Base-by-base conservation (phyloP, 2,797 vertebrate species). In the Alfaro cultratus region DNA sequence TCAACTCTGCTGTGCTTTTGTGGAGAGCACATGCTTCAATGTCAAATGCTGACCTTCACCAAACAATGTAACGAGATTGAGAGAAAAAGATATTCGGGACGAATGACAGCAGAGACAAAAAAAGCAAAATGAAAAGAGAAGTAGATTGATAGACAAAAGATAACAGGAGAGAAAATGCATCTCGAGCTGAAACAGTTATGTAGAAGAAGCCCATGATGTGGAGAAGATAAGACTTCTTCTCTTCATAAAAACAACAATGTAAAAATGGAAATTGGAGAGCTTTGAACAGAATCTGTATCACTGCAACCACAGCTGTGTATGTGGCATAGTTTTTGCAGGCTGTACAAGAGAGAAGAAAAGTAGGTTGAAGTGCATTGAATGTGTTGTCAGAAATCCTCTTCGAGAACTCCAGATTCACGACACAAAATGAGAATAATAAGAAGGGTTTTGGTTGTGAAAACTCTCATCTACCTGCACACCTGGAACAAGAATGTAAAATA, bases 21-120 rank as follows among this genome's bases (percentile, higher is more conserved):
- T 51, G 34, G 72, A 81, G 51, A 73, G 78, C 82, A 64, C 71
- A 75, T 29, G 77, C 73, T 86, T 82, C 88, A 89, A 71, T 80
- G 80, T 86, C 83, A 79, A 12, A 81, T 67, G 3, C 6, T 83
- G 88, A 85, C 89, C 91, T 91, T 92, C 84, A 73, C 1, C 45
- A 36, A 26, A 83, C 83, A 83, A 81, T 67, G 60, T 16, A 26
- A 46, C 21, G 18, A 79, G 49, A 13, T n/a, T 26, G 5, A 78
- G 67, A 31, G 64, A 77, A 72, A 72, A 64, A 73, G 51, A 68
- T 34, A 36, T 18, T 26, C 23, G 29, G 41, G 31, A 49, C 5
- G 36, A 78, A 62, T 39, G 71, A 62, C 67, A 60, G 57, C 29
- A 34, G 8, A 71, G 39, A 71, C 34, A 73, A 51, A 9, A 49